Evolutionary conservation across 2,797 vertebrate genomes (phyloP), one percentile per base, ranked within the genome.

Genomic region (Oreochromis mossambicus): DNA sequence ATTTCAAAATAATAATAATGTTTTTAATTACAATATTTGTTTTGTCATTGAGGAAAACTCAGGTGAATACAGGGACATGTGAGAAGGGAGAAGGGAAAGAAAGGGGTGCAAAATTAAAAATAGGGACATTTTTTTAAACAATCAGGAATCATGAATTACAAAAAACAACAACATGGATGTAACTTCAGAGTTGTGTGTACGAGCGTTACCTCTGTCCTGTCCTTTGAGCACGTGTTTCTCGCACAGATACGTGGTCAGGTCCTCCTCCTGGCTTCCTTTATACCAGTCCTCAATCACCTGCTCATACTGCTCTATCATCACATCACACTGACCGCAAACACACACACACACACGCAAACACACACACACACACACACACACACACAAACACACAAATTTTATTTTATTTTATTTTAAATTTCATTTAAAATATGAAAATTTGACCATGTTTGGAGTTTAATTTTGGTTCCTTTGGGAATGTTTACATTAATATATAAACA

Each of bases 231-330:
- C 98, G 0, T 99, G 98, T 84, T 97, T 96, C 58, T 98, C 98
- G 34, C 98, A 99, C 63, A 99, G 96, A 43, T 97, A 98, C 0
- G 96, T 95, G 6, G 97, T 98, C 86, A 99, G 96, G 86, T 99
- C 98, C 52, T 99, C 97, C 0, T 97, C 96, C 90, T 99, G 98
- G 91, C 91, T 97, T 46, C 98, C 97, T 90, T 96, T 96, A 94
- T 99, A 99, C 98, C 98, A 99, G 83, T 99, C 98, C 87, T 99
- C 98, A 0, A 99, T 98, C 89, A 99, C 98, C 0, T 99, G 97
- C 94, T 99, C 98, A 3, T 97, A 99, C 92, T 97, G 93, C 83
- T 99, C 98, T 73, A 99, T 96, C 97, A 99, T 89, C 87, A 97
- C 95, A 0, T 99, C 98, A 0, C 98, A 99, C 98, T 99, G 89